Evolutionary conservation across 2,113 vertebrate species (phyloP).

Genomic region (Poeciliopsis retropinna): DNA sequence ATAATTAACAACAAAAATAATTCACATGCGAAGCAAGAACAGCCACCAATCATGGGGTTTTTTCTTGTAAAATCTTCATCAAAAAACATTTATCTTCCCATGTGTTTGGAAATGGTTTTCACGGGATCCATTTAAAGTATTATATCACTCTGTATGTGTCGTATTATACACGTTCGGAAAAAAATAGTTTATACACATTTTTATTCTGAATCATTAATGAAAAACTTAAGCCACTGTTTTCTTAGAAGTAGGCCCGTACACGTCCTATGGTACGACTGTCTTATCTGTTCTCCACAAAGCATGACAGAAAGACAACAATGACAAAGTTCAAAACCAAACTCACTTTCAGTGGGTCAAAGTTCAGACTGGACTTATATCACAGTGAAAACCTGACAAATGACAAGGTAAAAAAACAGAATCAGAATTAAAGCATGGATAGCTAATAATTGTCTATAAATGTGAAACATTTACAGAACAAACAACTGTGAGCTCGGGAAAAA

Average conservation of each 20-base stretch:
- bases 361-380: not conserved
- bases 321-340: not conserved
- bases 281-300: not conserved
- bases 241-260: not conserved
- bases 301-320: not conserved
- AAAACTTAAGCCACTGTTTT: not conserved
- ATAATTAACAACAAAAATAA: too few relatives aligned
- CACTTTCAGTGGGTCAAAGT: not conserved
- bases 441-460: not conserved
- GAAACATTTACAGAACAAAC: conserved; percentile 3
- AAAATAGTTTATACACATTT: not conserved
- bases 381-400: not conserved
- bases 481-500: not conserved
- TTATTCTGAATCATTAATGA: not conserved
- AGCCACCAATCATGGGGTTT: too few relatives aligned
- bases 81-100: too few relatives aligned
- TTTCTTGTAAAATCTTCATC: too few relatives aligned
- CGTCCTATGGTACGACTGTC: too few relatives aligned
- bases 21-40: too few relatives aligned
- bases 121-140: too few relatives aligned
- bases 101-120: too few relatives aligned
- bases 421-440: not conserved
- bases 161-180: not conserved
- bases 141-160: not conserved
- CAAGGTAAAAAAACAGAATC: not conserved